Conservation (phyloP, 1,140 invertebrate genomes). For the Conus ventricosus region DNA sequence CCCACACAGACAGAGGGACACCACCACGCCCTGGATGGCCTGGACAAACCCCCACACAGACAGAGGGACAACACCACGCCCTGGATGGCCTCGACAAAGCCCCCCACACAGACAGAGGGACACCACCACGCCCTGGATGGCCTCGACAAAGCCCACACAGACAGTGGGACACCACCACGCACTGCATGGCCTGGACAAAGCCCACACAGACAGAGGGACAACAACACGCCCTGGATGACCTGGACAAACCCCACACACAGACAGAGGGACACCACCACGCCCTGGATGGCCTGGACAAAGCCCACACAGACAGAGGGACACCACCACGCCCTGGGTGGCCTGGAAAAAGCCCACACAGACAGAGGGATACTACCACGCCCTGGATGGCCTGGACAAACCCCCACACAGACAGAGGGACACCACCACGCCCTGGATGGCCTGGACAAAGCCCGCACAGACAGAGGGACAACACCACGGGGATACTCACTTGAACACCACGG, state of each 20-base stretch:
- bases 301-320: too few species aligned
- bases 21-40: too few species aligned
- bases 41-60: not conserved
- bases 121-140: not conserved
- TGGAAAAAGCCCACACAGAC: not conserved
- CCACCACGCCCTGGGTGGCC: too few species aligned
- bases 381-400: too few species aligned
- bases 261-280: too few species aligned
- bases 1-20: too few species aligned
- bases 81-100: too few species aligned
- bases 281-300: too few species aligned
- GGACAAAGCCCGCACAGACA: not conserved
- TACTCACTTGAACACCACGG: constrained; percentile 49
- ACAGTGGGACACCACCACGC: not conserved
- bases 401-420: not conserved
- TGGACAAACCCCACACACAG: too few species aligned
- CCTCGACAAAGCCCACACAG: not conserved
- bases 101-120: not conserved
- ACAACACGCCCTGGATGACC: not conserved
- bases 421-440: not conserved
- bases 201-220: too few species aligned
- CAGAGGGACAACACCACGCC: not conserved
- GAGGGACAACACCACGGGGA: not conserved
- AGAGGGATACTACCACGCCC: not conserved
- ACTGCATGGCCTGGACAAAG: not conserved